Evolutionary conservation across 2,797 vertebrate species (phyloP).

Genomic region (Bovichtus diacanthus): DNA sequence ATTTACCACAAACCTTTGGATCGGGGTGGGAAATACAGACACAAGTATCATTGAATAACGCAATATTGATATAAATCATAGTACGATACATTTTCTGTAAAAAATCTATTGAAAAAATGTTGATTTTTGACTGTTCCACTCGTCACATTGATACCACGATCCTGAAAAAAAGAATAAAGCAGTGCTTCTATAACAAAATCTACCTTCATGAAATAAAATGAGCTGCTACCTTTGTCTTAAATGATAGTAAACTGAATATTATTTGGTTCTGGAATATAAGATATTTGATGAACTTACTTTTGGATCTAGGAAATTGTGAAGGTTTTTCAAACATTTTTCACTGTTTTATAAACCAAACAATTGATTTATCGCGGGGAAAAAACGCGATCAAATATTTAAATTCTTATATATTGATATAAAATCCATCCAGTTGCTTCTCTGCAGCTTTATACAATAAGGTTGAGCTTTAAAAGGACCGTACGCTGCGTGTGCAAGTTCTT

Average conservation of each 20-base stretch:
- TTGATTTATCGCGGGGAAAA: no score
- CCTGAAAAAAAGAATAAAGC: neutral
- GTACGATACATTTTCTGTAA: neutral
- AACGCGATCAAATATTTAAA: neutral
- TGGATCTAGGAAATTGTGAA: no score
- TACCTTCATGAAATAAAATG: neutral
- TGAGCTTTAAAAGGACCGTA: no score
- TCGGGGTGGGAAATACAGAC: neutral
- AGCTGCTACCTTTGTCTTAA: neutral
- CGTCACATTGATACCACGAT: neutral
- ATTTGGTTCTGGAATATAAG: neutral
- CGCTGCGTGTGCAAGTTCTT: no score
- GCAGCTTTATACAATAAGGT: neutral
- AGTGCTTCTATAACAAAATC: neutral
- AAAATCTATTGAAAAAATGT: neutral
- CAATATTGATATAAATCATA: neutral
- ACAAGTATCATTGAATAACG: neutral
- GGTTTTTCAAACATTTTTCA: no score
- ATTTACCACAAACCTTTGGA: neutral
- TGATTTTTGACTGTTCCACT: neutral
- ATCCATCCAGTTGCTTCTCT: neutral
- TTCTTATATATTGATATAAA: neutral
- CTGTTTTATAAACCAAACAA: no score
- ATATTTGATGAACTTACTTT: neutral
- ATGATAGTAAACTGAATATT: neutral